These are phyloP conservation scores for Thalpophila matura DNA, from an alignment of 2,888 invertebrate species.

Conservation along the genomic window DNA sequence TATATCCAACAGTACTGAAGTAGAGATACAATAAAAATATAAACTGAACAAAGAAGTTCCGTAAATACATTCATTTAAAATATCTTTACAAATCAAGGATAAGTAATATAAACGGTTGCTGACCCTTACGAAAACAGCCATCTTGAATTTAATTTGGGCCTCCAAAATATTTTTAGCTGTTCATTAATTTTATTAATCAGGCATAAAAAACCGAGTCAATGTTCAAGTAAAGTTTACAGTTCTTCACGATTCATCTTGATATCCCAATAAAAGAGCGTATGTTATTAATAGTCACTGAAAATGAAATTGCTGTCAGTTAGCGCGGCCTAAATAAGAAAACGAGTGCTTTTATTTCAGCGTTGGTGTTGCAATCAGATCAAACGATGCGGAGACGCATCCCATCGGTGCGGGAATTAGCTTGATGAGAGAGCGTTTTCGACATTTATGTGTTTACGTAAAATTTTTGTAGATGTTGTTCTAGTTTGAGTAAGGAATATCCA, in stretches of 20 bases:
- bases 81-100: not conserved
- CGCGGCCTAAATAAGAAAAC: slow-evolving; percentile 9
- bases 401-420: not conserved
- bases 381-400: slow-evolving; percentile 1
- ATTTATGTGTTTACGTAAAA: too few relatives aligned
- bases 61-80: too few relatives aligned
- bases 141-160: not conserved
- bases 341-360: slow-evolving; percentile 1
- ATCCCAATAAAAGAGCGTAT: too few relatives aligned
- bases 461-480: too few relatives aligned
- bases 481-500: too few relatives aligned
- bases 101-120: not conserved
- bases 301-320: slow-evolving; percentile 3
- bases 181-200: not conserved
- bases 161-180: slow-evolving; percentile 12
- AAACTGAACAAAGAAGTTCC: too few relatives aligned
- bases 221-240: slow-evolving; percentile 16
- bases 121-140: not conserved
- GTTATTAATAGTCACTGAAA: not conserved
- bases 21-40: too few relatives aligned
- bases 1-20: not conserved
- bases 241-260: too few relatives aligned
- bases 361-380: slow-evolving; percentile 26
- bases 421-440: not conserved
- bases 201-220: not conserved